Base-by-base conservation (phyloP, 2,113 vertebrate species). In the Rhea americana region DNA sequence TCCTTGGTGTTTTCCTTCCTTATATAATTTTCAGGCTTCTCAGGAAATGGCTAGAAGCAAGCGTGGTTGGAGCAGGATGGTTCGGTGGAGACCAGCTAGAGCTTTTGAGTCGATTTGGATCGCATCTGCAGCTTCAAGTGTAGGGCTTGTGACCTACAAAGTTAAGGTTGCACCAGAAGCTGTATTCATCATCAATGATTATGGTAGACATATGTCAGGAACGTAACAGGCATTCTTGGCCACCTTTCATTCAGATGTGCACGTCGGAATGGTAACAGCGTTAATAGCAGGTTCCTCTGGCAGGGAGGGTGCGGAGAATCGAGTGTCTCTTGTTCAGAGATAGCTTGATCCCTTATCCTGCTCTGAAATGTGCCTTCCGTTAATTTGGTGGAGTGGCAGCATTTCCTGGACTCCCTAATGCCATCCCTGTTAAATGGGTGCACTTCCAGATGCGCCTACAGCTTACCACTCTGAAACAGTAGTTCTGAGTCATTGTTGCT, bases 401-500 rank as follows among this genome's bases (percentile, higher is more conserved):
- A 5, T 94, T 91, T 85, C 58, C 59, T 75, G 62, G 65, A 14
- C 66, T 94, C 13, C 35, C 85, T 67, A 87, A n/a, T 7, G 53
- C 79, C 58, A 13, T 79, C 35, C 30, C 48, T 61, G 43, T 32
- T 74, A 91, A 61, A 51, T 70, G 30, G 82, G n/a, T 82, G 37
- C 28, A 14, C 7, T 94, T 90, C 66, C 48, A 89, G 39, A 73
- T 87, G 91, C 63, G 91, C 84, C 82, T 93, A 90, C 4, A 0
- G 53, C 66, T 65, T 92, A 68, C 43, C 35, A 73, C 30, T 56
- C 48, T 51, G 70, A 61, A 94, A 39, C 24, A n/a, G 4, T 80
- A 14, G 68, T 95, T 68, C 80, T 93, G 72, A 89, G 47, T 93
- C 79, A 56, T 41, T 24, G 53, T 62, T 85, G 53, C 78, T n/a